Percentiles rank a stretch among this genome's conserved stretches.
These are phyloP conservation scores for Trachelipus rathkii DNA, from an alignment of 1,140 invertebrate genomes.

Conservation along the genomic window DNA sequence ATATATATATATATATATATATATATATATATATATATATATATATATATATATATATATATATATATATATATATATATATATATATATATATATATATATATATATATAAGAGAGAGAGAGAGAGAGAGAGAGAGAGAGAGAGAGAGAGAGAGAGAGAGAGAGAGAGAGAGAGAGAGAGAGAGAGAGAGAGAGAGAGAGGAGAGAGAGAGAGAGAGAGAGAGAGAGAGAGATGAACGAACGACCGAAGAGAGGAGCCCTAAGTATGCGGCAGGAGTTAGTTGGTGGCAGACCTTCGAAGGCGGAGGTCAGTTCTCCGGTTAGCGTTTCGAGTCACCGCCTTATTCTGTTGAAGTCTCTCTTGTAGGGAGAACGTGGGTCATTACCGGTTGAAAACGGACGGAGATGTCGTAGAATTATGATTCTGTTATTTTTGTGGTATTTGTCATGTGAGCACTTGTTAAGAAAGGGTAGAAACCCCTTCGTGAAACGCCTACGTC, in stretches of 20 bases:
- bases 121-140: not conserved
- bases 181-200: conserved; percentile 24
- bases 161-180: conserved; percentile 14
- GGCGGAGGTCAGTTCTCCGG: conserved; percentile 1
- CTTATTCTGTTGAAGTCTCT: conserved; percentile 4
- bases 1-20: no score
- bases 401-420: not conserved
- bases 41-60: no score
- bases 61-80: no score
- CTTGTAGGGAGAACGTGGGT: not conserved
- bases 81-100: no score
- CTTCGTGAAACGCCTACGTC: not conserved
- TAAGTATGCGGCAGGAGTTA: not conserved
- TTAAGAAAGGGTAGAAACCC: not conserved
- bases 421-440: no score
- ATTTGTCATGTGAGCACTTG: no score
- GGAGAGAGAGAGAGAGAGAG: conserved; percentile 18
- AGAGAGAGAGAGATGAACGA: not conserved
- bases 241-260: no score
- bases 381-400: not conserved
- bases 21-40: no score
- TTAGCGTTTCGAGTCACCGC: not conserved
- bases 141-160: conserved; percentile 12
- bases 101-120: not conserved
- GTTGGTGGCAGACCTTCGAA: conserved; percentile 4